These are phyloP conservation scores for Trematomus loennbergii DNA, from an alignment of 2,113 vertebrate species.

Conservation along the genomic window DNA sequence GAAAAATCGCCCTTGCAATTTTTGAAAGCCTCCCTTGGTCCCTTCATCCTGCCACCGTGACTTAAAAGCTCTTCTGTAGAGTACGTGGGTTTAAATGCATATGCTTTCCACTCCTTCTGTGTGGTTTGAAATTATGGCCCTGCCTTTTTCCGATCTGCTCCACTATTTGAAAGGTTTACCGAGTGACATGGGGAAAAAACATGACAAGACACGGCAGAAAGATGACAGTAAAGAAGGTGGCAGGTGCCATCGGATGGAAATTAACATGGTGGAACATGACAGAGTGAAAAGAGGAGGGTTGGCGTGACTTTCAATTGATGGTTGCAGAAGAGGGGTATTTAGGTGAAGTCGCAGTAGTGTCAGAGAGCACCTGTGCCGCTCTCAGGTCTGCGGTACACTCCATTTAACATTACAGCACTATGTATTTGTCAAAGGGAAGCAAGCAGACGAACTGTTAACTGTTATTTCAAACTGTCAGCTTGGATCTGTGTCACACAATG, in stretches of 20 bases:
- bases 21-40: no score
- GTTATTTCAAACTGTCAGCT: slow-evolving; percentile 76
- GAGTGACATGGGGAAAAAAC: slow-evolving; percentile 10
- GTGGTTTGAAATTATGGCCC: no score
- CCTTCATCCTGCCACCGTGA: no score
- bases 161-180: background rate
- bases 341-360: slow-evolving; percentile 57
- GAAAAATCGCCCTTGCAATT: no score
- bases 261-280: slow-evolving; percentile 50
- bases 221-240: slow-evolving; percentile 43
- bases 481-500: slow-evolving; percentile 66
- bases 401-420: slow-evolving; percentile 73
- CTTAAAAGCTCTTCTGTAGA: no score
- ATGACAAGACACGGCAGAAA: slow-evolving; percentile 3
- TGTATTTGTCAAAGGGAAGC: slow-evolving; percentile 66
- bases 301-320: slow-evolving; percentile 28
- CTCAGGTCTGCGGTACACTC: slow-evolving; percentile 62
- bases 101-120: no score
- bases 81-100: no score
- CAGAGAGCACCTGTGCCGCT: slow-evolving; percentile 64
- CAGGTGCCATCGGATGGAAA: slow-evolving; percentile 52
- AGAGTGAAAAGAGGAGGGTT: slow-evolving; percentile 48
- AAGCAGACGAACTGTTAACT: slow-evolving; percentile 71
- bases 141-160: background rate
- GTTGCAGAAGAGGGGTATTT: slow-evolving; percentile 32